Conservation (phyloP, 2,888 invertebrate species). For the Orthonevra nobilis region DNA sequence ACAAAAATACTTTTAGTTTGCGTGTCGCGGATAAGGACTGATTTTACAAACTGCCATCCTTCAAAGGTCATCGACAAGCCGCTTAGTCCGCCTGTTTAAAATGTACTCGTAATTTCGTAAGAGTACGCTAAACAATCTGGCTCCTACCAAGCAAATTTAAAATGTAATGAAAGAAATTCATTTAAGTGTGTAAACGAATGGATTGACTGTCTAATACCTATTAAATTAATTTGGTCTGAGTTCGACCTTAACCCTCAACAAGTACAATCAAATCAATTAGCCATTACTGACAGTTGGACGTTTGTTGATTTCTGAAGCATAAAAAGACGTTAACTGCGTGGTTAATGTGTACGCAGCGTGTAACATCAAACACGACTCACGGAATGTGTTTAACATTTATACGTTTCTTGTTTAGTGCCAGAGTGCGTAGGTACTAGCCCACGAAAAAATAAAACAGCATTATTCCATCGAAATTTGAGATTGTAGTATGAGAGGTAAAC, state of each 20-base stretch:
- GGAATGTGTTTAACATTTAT: background rate
- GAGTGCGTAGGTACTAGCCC: background rate
- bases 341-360: background rate
- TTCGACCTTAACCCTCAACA: constrained; percentile 24
- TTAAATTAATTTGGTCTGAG: background rate
- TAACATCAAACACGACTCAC: background rate
- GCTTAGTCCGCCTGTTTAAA: no score
- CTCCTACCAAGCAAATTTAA: background rate
- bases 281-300: background rate
- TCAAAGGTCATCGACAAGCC: no score
- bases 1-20: no score
- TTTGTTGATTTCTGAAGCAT: background rate
- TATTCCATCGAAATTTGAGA: no score
- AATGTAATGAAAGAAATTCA: constrained; percentile 1
- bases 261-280: constrained; percentile 4
- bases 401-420: background rate
- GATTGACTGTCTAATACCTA: constrained; percentile 1
- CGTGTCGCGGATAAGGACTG: no score
- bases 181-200: background rate
- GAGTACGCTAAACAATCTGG: no score
- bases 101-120: no score
- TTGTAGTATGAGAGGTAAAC: constrained; percentile 11
- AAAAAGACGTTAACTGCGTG: background rate
- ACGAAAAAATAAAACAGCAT: no score
- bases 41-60: no score